Evolutionary conservation across 2,888 invertebrate species (phyloP).

Genomic region (Galeruca laticollis): DNA sequence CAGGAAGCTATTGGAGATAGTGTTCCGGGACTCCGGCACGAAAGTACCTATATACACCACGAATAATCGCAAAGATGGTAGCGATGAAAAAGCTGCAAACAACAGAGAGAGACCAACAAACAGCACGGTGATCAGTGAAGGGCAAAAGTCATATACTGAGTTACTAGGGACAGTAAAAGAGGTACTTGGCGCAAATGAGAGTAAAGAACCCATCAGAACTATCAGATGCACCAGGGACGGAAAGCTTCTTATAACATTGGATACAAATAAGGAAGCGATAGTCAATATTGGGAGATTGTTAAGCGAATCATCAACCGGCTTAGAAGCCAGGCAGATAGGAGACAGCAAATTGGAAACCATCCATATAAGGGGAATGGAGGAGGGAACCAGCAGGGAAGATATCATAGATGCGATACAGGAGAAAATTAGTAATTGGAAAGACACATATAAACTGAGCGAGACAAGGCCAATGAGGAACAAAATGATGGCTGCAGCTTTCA

Average conservation of each 20-base stretch:
- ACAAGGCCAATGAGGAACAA: slow-evolving; percentile 10
- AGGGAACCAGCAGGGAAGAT: neutral
- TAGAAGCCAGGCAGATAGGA: neutral
- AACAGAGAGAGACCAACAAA: slow-evolving; percentile 7
- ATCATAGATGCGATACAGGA: neutral
- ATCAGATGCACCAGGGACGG: slow-evolving; percentile 27
- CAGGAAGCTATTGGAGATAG: slow-evolving; percentile 4
- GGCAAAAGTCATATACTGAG: slow-evolving; percentile 16
- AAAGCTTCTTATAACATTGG: slow-evolving; percentile 18
- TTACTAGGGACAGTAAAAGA: slow-evolving; percentile 19
- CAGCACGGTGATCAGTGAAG: slow-evolving; percentile 10
- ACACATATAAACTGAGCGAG: slow-evolving; percentile 15
- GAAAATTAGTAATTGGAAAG: neutral
- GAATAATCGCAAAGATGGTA: neutral
- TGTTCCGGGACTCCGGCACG: neutral
- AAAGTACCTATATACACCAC: slow-evolving; percentile 14
- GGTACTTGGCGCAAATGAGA: neutral
- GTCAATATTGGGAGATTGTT: neutral
- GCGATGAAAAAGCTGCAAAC: neutral
- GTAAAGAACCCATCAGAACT: slow-evolving; percentile 14
- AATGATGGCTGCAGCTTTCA: slow-evolving; percentile 15
- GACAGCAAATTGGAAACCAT: neutral
- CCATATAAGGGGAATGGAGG: slow-evolving; percentile 24
- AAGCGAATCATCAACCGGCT: neutral
- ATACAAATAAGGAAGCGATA: slow-evolving; percentile 11